Conservation (phyloP, 92 coral and sea anemone species). For the Siderastrea siderea region DNA sequence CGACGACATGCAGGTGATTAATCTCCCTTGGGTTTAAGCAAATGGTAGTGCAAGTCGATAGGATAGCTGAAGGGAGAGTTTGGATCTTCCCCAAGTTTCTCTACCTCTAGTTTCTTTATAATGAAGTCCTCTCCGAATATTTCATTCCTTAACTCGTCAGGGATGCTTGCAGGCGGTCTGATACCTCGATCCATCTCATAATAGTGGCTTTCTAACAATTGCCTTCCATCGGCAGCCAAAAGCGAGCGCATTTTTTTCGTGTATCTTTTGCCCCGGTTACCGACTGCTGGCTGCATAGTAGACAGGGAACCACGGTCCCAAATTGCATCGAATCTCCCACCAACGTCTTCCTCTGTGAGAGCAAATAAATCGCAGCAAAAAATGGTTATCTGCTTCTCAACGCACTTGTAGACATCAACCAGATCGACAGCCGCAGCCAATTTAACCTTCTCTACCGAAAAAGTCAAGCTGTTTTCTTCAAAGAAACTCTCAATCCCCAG, state of each 20-base stretch:
- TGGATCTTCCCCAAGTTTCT: background rate
- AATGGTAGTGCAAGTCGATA: slow-evolving; percentile 4
- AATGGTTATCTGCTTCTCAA: slow-evolving; percentile 65
- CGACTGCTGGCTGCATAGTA: slow-evolving; percentile 64
- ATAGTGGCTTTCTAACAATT: slow-evolving; percentile 68
- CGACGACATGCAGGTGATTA: background rate
- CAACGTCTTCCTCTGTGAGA: slow-evolving; percentile 29
- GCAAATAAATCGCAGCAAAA: slow-evolving; percentile 64
- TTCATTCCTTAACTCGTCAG: slow-evolving; percentile 26
- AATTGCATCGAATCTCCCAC: slow-evolving; percentile 78
- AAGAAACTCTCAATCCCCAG: slow-evolving; percentile 65
- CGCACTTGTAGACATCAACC: slow-evolving; percentile 45
- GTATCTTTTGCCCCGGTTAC: slow-evolving; percentile 67
- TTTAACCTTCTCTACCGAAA: slow-evolving; percentile 32
- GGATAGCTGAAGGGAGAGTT: slow-evolving; percentile 3
- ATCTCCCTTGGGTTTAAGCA: slow-evolving; percentile 8
- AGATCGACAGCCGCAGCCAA: slow-evolving; percentile 16
- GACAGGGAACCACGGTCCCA: slow-evolving; percentile 83
- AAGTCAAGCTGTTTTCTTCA: slow-evolving; percentile 71
- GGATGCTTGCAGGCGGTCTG: slow-evolving; percentile 37
- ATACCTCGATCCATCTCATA: slow-evolving; percentile 65
- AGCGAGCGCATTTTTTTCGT: slow-evolving; percentile 58
- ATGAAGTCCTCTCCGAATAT: slow-evolving; percentile 30
- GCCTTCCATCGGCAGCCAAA: slow-evolving; percentile 69
- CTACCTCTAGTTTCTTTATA: slow-evolving; percentile 29